Conservation (phyloP, 2,888 invertebrate genomes). For the Epistrophe eligans region DNA sequence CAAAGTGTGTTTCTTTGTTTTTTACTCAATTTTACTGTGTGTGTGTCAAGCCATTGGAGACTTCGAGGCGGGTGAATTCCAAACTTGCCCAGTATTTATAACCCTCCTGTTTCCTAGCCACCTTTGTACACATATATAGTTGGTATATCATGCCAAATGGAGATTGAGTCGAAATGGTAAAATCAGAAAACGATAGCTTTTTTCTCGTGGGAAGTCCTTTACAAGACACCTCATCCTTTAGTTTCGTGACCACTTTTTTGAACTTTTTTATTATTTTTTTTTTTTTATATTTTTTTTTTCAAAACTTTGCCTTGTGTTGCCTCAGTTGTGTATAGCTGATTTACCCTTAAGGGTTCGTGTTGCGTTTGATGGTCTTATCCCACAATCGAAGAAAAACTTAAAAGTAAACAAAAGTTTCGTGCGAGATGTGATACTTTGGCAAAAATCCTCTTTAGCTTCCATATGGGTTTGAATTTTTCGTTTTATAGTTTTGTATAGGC, state of each 20-base stretch:
- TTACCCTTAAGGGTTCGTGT: slow-evolving; percentile 45
- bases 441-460: slow-evolving; percentile 66
- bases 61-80: slow-evolving; percentile 52
- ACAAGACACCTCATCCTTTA: slow-evolving; percentile 64
- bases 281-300: neutral
- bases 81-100: slow-evolving; percentile 41
- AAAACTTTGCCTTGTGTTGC: slow-evolving; percentile 26
- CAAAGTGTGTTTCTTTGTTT: slow-evolving; percentile 64
- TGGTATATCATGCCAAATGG: slow-evolving; percentile 64
- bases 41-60: slow-evolving; percentile 35
- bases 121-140: neutral
- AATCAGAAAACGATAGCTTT: slow-evolving; percentile 66
- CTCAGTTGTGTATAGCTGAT: neutral
- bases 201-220: slow-evolving; percentile 34
- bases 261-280: slow-evolving; percentile 33
- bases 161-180: slow-evolving; percentile 67
- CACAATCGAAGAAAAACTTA: slow-evolving; percentile 74
- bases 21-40: slow-evolving; percentile 23
- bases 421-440: slow-evolving; percentile 73
- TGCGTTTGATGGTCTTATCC: slow-evolving; percentile 67
- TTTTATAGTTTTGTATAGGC: slow-evolving; percentile 52
- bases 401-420: slow-evolving; percentile 76
- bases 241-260: slow-evolving; percentile 34
- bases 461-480: slow-evolving; percentile 61
- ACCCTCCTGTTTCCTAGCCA: neutral